Evolutionary conservation across 2,888 invertebrate species (phyloP), one percentile per base, ranked within the genome.

Genomic region (Neoascia interrupta): DNA sequence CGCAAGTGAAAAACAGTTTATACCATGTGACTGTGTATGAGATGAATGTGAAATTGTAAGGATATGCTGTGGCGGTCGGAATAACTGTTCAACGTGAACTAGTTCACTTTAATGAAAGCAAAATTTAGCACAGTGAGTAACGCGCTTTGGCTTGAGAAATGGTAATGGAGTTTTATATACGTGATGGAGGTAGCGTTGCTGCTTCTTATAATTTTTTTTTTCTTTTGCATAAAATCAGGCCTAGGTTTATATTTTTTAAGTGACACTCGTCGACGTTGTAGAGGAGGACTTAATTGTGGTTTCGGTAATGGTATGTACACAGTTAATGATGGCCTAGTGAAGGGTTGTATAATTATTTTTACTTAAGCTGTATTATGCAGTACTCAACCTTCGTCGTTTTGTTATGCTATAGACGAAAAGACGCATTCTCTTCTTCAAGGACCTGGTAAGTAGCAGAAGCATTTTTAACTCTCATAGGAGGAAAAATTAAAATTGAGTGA

Each of bases 71-170:
- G 31, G 53, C 53, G 43, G 45, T 74, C 51, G 43, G 23, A 18
- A 13, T 43, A 58, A 47, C 18, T 63, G 39, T 43, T n/a, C 39
- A 36, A 15, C 36, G 43, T 70, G 58, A 76, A 70, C 75, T 70
- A 66, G 76, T 64, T 76, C 54, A 66, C 64, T 76, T 31, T 45
- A 64, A 76, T 76, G 70, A 76, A 76, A 64, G 49, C 63, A 75
- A 75, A 58, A 70, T 51, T 51, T 47, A 41, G 31, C 49, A 36
- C 37, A 60, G n/a, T 31, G 47, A 5, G 31, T 16, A 1, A n/a
- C n/a, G n/a, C n/a, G n/a, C n/a, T n/a, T n/a, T n/a, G n/a, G n/a
- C n/a, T n/a, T n/a, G n/a, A n/a, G n/a, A n/a, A n/a, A n/a, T n/a
- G n/a, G n/a, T n/a, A n/a, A n/a, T n/a, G n/a, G n/a, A n/a, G n/a